phyloP scores from a whole-genome alignment of 2,797 vertebrate species.

The Adrianichthys oophorus region DNA sequence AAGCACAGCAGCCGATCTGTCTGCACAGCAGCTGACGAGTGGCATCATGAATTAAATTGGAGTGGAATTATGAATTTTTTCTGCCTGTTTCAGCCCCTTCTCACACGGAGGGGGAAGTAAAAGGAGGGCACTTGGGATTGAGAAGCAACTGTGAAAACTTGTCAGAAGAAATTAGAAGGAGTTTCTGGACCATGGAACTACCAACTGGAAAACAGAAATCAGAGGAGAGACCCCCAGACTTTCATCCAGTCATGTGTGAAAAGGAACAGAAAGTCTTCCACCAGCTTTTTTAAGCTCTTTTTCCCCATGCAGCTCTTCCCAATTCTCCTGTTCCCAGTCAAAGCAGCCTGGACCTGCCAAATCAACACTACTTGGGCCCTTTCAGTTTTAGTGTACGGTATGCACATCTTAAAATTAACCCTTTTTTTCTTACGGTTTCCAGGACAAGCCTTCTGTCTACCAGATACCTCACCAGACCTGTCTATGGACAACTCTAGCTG shows the following conservation, averaged over 20 bases:
- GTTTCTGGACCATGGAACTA: constrained; percentile 50
- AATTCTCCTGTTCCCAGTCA: constrained; percentile 28
- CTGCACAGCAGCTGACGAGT: constrained; percentile 41
- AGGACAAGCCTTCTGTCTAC: constrained; percentile 28
- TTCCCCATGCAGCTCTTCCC: constrained; percentile 14
- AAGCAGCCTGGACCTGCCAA: constrained; percentile 46
- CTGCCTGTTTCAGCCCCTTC: constrained; percentile 17
- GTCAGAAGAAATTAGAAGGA: constrained; percentile 60
- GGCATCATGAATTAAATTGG: constrained; percentile 66
- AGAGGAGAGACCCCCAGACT: constrained; percentile 44
- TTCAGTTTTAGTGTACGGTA: constrained; percentile 26
- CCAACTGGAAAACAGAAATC: constrained; percentile 53
- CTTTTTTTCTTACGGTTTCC: constrained; percentile 31
- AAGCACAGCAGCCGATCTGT: constrained; percentile 19
- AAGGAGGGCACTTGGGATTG: constrained; percentile 48
- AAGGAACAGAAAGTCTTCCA: constrained; percentile 28
- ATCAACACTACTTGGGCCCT: constrained; percentile 30
- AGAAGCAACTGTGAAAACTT: constrained; percentile 63
- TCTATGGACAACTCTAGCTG: constrained; percentile 50
- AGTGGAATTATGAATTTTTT: constrained; percentile 42
- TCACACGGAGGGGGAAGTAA: constrained; percentile 2
- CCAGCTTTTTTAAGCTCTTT: constrained; percentile 16
- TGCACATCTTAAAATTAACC: constrained; percentile 30
- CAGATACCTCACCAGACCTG: constrained; percentile 40
- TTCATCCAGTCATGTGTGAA: constrained; percentile 44